phyloP scores from a whole-genome alignment of 2,113 vertebrate species.

The Columba livia region DNA sequence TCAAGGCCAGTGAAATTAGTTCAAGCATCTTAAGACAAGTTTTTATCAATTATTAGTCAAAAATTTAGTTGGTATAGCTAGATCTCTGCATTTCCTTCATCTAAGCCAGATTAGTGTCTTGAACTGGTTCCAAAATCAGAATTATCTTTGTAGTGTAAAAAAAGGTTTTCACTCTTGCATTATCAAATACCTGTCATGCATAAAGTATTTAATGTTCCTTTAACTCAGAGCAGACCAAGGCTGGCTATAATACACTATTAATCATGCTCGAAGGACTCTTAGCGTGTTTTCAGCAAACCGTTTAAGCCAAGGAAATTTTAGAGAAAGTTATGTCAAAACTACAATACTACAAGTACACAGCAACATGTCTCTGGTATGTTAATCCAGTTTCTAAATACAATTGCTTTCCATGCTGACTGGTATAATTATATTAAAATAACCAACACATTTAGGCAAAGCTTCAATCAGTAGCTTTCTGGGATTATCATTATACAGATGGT shows the following conservation, averaged over 20 bases:
- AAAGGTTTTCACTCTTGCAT: constrained; percentile 25
- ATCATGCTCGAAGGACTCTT: constrained; percentile 30
- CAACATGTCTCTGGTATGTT: background rate
- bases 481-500: background rate
- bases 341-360: background rate
- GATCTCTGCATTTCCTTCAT: background rate
- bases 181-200: constrained; percentile 53
- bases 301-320: background rate
- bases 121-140: constrained; percentile 16
- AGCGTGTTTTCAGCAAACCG: background rate
- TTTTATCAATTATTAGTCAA: background rate
- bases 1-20: background rate
- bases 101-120: constrained; percentile 16
- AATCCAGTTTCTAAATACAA: background rate
- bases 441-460: background rate
- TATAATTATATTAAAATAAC: background rate
- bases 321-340: background rate
- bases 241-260: constrained; percentile 32
- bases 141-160: constrained; percentile 20
- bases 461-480: background rate
- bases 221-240: constrained; percentile 43
- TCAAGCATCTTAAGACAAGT: background rate
- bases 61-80: background rate
- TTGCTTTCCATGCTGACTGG: background rate
- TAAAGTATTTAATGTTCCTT: constrained; percentile 61